Evolutionary conservation across 1,140 invertebrate species (phyloP), one percentile per base, ranked within the genome.

Genomic region (Eumeta japonica): DNA sequence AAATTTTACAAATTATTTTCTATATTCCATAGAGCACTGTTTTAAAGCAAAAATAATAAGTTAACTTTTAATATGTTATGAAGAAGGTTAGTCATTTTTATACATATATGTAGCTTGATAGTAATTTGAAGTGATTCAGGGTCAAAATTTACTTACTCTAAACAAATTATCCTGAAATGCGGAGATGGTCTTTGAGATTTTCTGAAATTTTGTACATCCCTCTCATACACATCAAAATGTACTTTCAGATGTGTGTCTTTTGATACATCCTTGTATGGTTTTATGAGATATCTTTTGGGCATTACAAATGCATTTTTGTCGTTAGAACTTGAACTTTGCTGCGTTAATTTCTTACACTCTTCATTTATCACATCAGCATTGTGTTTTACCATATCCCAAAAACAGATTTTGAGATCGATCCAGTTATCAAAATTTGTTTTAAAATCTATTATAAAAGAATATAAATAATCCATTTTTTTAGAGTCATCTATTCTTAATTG

Each of bases 161-260:
- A 28, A 41, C 72, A 66, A 28, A 70, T 44, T 7, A 77, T 39
- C 28, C 64, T 53, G 36, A 72, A 75, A 41, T 67, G 60, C 10
- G 75, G 74, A 30, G 43, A n/a, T 3, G 68, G 63, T 11, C 41
- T 54, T 33, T 58, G 50, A 0, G 54, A 52, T 49, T 75, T 77
- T 30, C 46, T 68, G 39, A 75, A 72, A 48, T 64, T 64, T 24
- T 63, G 53, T 7, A 68, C 60, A 54, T 67, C 58, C 38, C 65
- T 67, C 28, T 64, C 60, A 35, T 70, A 76, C 10, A 75, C 61
- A 54, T 77, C 72, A 35, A 64, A 76, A 46, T 64, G 49, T 33
- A 76, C 49, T 19, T 39, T 48, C 3, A 76, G 39, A 33, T 27
- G 50, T 11, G 52, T 50, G 42, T 57, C 46, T 10, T 29, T 15